Percentiles rank a stretch among this genome's conserved stretches.
Evolutionary conservation across 2,888 invertebrate species (phyloP).

Genomic region (Papilio elwesi): DNA sequence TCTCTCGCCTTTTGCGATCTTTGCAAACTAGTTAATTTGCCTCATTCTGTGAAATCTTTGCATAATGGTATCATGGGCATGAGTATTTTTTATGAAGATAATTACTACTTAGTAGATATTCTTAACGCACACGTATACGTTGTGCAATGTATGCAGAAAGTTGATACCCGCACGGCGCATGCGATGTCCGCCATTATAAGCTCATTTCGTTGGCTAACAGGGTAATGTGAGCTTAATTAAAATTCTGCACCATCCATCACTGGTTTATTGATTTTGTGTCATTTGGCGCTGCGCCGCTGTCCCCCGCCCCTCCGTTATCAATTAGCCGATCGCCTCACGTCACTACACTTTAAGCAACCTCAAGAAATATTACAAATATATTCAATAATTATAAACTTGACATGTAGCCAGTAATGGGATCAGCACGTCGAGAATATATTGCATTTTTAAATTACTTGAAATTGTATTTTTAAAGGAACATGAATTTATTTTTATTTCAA

Average conservation of each 20-base stretch:
- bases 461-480: background rate
- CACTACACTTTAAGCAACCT: conserved; percentile 46
- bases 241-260: conserved; percentile 79
- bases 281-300: conserved; percentile 58
- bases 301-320: conserved; percentile 67
- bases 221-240: conserved; percentile 80
- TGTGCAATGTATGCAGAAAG: conserved; percentile 16
- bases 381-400: background rate
- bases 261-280: conserved; percentile 79
- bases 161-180: conserved; percentile 44
- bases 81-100: background rate
- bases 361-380: background rate
- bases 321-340: conserved; percentile 63
- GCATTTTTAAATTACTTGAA: background rate
- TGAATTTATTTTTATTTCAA: background rate
- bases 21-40: no score
- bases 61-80: no score
- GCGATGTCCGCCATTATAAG: conserved; percentile 66
- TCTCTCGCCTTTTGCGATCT: no score
- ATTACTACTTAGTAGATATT: background rate
- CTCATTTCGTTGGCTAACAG: conserved; percentile 77
- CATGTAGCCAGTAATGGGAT: background rate
- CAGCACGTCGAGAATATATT: background rate
- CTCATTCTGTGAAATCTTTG: no score
- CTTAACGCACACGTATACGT: background rate